Conservation (phyloP, 2,113 vertebrate genomes). For the Alligator sinensis region DNA sequence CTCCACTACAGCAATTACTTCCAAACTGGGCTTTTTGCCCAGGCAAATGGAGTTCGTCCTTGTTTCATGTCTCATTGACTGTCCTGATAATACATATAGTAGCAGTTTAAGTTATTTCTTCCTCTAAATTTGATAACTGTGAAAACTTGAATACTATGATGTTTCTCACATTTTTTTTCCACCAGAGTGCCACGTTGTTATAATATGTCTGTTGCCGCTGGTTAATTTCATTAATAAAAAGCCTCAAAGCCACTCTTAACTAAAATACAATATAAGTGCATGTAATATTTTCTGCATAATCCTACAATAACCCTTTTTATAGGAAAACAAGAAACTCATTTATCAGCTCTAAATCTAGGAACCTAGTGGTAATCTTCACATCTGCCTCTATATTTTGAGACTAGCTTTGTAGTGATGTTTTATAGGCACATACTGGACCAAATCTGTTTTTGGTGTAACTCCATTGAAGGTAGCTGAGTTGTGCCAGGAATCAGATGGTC, state of each 20-base stretch:
- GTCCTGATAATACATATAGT: conserved; percentile 52
- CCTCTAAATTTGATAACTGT: conserved; percentile 58
- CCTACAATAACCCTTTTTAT: neutral
- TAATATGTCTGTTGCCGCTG: neutral
- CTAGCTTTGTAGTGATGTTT: neutral
- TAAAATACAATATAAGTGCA: neutral
- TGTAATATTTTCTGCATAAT: conserved; percentile 49
- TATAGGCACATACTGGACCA: neutral
- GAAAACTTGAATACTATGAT: conserved; percentile 1
- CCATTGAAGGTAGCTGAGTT: neutral
- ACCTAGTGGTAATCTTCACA: conserved; percentile 42
- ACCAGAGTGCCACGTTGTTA: conserved; percentile 13
- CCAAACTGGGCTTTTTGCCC: conserved; percentile 75
- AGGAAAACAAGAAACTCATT: conserved; percentile 31
- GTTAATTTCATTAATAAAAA: conserved; percentile 40
- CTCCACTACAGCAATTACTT: conserved; percentile 71
- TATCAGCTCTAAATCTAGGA: conserved; percentile 51
- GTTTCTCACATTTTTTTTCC: neutral
- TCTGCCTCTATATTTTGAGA: conserved; percentile 18
- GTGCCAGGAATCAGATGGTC: neutral
- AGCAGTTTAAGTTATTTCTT: conserved; percentile 34
- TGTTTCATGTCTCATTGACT: conserved; percentile 72
- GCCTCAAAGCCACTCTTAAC: neutral
- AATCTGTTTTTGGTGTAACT: neutral
- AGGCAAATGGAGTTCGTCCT: conserved; percentile 76